A percentile compares a stretch with the other conserved stretches of the same genome.
Conservation (phyloP, 2,113 vertebrate species). For the Thinocorus orbignyianus region DNA sequence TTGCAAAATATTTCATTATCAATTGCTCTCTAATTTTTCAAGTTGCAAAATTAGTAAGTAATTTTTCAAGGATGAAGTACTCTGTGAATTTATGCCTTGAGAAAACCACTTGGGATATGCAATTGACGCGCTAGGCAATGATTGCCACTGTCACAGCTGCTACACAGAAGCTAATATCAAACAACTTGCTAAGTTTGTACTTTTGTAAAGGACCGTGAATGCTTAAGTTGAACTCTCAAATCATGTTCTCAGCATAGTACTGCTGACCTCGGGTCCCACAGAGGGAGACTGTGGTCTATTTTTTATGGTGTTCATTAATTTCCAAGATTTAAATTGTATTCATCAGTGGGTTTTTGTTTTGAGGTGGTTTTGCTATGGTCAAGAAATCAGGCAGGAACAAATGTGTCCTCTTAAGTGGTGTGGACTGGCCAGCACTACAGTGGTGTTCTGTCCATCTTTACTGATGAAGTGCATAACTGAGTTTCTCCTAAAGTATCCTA, state of each 20-base stretch:
- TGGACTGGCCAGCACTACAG: neutral
- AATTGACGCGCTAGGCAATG: neutral
- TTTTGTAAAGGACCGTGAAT: neutral
- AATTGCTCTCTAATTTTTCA: neutral
- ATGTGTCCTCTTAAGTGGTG: neutral
- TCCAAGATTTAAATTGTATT: neutral
- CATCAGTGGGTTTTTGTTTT: neutral
- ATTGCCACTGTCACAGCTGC: neutral
- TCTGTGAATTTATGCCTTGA: neutral
- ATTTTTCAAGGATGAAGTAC: conserved; percentile 1
- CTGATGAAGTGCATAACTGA: neutral
- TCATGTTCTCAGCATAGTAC: neutral
- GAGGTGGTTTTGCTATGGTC: neutral
- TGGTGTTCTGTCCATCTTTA: neutral
- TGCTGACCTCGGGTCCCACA: neutral
- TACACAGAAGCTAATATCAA: neutral
- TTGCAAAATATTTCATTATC: neutral
- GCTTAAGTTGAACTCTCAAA: neutral
- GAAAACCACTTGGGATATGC: neutral
- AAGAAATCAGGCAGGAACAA: neutral
- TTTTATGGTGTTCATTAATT: neutral
- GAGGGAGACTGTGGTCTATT: neutral
- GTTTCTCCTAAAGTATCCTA: neutral
- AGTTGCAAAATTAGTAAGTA: conserved; percentile 41
- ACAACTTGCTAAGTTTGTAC: neutral